Base-by-base conservation (phyloP, 2,113 vertebrate genomes). In the Cromileptes altivelis region DNA sequence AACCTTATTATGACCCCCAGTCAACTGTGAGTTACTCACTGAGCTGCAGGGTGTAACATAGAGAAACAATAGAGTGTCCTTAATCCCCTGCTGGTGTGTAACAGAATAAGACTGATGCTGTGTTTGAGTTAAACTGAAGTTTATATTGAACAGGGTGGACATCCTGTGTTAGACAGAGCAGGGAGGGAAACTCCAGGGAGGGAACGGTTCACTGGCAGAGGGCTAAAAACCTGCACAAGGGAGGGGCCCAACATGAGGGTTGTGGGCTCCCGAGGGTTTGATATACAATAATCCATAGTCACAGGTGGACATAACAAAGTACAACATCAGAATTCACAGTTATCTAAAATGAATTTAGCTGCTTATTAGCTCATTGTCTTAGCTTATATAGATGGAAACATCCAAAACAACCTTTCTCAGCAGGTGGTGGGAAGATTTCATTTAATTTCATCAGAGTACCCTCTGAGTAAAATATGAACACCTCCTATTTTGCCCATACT, bases 171-270 rank as follows among this genome's bases (percentile, higher is more conserved):
- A 13, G 67, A 74, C 27, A 0, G 37, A 88, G 81, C 78, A 1
- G 65, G 70, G 72, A 65, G 71, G 88, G 81, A 72, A 82, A 88
- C 90, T 85, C 91, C 92, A 82, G 53, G 86, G 85, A 89, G 89
- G 87, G 81, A 88, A 84, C 70, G 42, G 58, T 72, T 82, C 53
- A 53, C 80, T 63, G 78, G 70, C 84, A 84, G n/a, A 50, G 17
- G 9, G 62, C 81, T 89, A 90, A 86, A 91, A 91, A 91, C 0
- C 45, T 12, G 7, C 15, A 64, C 1, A 15, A 73, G 60, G 33
- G 42, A 60, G 80, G 72, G 80, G 76, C 18, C 69, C 62, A 25
- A 68, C 74, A 65, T 1, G 49, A 81, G 71, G 80, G 10, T 47
- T 0, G 2, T 60, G 67, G 30, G 56, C 75, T 58, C 71, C 49